Evolutionary conservation across 2,888 invertebrate species (phyloP), one percentile per base, ranked within the genome.

Genomic region (Apotomis betuletana): DNA sequence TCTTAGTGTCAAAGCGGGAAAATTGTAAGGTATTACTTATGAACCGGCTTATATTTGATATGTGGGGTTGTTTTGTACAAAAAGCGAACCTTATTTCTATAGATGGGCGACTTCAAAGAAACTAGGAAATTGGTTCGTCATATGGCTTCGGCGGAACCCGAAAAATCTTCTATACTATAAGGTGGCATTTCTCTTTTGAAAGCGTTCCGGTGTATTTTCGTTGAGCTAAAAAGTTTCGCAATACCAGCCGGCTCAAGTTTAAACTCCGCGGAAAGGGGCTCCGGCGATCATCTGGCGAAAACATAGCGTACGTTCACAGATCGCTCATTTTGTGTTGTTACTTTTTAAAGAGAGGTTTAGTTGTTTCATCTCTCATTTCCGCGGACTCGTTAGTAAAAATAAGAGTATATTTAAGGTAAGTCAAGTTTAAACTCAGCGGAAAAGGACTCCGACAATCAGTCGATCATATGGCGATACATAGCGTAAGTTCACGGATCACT

Each of bases 181-280:
- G 67, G 71, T 68, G 63, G 67, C 65, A 61, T 61, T 79, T 83
- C 87, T 86, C 90, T 87, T 90, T 87, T 92, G 91, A 93, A 90
- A 92, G 93, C 91, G 89, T 93, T 93, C 90, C 89, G 82, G 83
- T 93, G 93, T 93, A 92, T 89, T 90, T 90, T 90, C 87, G 85
- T 86, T 91, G 91, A 90, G 89, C 90, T 89, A 85, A 88, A 92
- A 93, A 93, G 90, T 93, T 93, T 92, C 75, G 88, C 90, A 92
- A 92, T 92, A 91, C 89, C 85, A 76, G 81, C 84, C 82, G 83
- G 86, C 86, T 85, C 86, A 87, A 89, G 87, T 90, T 90, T 87
- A 89, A 90, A 90, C 84, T 88, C 85, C 77, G 83, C 80, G 83
- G 81, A 83, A 86, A 84, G 81, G 78, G 77, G 82, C 87, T 88